phyloP scores from a whole-genome alignment of 1,140 invertebrate species.

The Listronotus bonariensis region DNA sequence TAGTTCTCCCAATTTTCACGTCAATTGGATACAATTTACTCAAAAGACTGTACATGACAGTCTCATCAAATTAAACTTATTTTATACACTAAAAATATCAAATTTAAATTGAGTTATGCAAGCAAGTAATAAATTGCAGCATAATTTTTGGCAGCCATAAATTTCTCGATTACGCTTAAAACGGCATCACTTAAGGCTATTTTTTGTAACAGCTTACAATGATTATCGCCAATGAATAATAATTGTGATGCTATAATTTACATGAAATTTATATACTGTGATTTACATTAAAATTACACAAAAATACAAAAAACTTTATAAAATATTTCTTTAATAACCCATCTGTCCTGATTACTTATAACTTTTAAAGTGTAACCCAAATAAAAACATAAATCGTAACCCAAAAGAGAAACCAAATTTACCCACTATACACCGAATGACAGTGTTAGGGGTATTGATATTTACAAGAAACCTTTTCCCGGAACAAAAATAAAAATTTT shows the following conservation, averaged over 20 bases:
- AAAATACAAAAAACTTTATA: neutral
- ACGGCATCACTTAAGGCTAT: constrained; percentile 7
- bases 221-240: constrained; percentile 9
- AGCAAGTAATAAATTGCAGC: neutral
- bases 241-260: constrained; percentile 9
- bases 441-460: too few species aligned
- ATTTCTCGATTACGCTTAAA: constrained; percentile 7
- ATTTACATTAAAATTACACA: neutral
- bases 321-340: too few species aligned
- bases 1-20: too few species aligned
- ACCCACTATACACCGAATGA: too few species aligned
- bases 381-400: too few species aligned
- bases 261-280: neutral
- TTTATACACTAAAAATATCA: neutral
- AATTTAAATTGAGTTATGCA: constrained; percentile 3
- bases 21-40: too few species aligned
- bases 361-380: too few species aligned
- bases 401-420: too few species aligned
- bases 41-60: too few species aligned
- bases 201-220: constrained; percentile 12
- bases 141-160: constrained; percentile 4
- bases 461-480: too few species aligned
- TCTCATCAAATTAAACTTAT: neutral
- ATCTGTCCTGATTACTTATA: too few species aligned
- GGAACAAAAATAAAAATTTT: too few species aligned